phyloP scores from a whole-genome alignment of 1,140 invertebrate genomes.

The Oedothorax gibbosus region DNA sequence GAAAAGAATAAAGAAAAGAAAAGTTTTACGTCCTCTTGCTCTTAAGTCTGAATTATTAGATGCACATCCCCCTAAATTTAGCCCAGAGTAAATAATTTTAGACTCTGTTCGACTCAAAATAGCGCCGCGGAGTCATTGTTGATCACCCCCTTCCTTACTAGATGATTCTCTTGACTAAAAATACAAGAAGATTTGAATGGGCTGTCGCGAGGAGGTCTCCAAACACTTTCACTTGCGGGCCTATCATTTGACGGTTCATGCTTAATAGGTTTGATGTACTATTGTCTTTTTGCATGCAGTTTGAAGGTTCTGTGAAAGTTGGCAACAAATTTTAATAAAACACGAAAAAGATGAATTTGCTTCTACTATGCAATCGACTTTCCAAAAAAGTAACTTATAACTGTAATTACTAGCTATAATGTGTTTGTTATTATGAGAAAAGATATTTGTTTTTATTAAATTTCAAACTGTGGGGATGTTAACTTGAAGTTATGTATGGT shows the following conservation, averaged over 20 bases:
- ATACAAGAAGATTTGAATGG: conserved; percentile 44
- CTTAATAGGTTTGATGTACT: background rate
- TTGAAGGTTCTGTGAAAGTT: background rate
- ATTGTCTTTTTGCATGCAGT: background rate
- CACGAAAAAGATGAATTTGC: too few relatives aligned
- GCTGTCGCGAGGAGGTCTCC: background rate
- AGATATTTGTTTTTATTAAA: too few relatives aligned
- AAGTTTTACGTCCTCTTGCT: conserved; percentile 23
- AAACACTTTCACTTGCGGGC: conserved; percentile 6
- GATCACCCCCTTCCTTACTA: conserved; percentile 35
- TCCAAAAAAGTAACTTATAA: too few relatives aligned
- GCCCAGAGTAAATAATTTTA: conserved; percentile 41
- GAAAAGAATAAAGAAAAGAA: conserved; percentile 13
- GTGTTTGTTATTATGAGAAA: too few relatives aligned
- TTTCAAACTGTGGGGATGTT: too few relatives aligned
- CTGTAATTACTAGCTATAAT: too few relatives aligned
- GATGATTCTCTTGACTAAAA: conserved; percentile 46
- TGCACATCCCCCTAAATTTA: conserved; percentile 31
- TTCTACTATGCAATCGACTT: too few relatives aligned
- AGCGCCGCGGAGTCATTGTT: conserved; percentile 34
- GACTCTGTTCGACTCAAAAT: conserved; percentile 23
- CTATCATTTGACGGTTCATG: too few relatives aligned
- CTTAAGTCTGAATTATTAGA: conserved; percentile 46
- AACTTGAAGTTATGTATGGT: too few relatives aligned
- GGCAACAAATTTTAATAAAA: background rate